Evolutionary conservation across 2,888 invertebrate genomes (phyloP), one percentile per base, ranked within the genome.

Genomic region (Aspidapion aeneum): DNA sequence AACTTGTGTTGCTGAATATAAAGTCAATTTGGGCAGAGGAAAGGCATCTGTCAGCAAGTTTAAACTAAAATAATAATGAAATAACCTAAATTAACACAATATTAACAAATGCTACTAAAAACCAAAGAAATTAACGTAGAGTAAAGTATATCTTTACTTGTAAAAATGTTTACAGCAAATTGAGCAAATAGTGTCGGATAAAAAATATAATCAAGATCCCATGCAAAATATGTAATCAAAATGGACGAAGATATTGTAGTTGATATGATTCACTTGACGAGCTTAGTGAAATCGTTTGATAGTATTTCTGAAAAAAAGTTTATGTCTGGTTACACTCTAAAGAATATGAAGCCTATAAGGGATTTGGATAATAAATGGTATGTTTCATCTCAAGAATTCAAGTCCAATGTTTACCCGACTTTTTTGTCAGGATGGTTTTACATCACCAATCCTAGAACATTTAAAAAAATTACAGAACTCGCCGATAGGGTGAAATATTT

Each of bases 381-480:
- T 78, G 92, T 93, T 0, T 86, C 87, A 0, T 74, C 77, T 62
- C 78, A 84, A 5, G 93, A 93, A 75, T 94, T 86, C 74, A 66
- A 80, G 0, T 75, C 77, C 16, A 78, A 82, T 18, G 72, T 76
- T 1, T 94, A 93, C 77, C 93, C 93, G 0, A 79, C 86, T 18
- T 94, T 91, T 75, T 79, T 93, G 7, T 93, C 93, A 2, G 94
- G 94, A 1, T 94, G 93, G 93, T 84, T 92, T 71, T 94, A 94
- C 70, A 81, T 92, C 1, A 90, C 91, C 1, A 90, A 88, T 62
- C 85, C 87, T 0, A 80, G 83, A 66, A 84, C 87, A 1, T 89
- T 88, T 0, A 74, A 75, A 18, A 80, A 80, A 18, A 74, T 96
- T 58, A 81, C 86, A 19, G 74, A 81, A 1, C 81, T 84, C 68